A percentile compares a stretch with the other conserved stretches of the same genome.
These are phyloP conservation scores for Bubo bubo DNA, from an alignment of 2,113 vertebrate species.

Conservation along the genomic window DNA sequence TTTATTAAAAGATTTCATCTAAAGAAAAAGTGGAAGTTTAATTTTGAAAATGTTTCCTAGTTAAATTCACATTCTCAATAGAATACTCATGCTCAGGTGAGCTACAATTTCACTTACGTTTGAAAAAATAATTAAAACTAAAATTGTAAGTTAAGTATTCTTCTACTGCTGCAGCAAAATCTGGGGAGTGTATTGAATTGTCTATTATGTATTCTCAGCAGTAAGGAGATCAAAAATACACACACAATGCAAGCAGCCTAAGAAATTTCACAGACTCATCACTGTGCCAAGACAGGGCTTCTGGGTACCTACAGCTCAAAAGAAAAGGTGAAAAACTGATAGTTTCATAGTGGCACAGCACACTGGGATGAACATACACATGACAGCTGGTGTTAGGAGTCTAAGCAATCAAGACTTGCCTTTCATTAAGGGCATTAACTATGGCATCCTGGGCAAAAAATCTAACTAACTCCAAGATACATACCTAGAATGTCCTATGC, in stretches of 20 bases:
- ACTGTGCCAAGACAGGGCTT: neutral
- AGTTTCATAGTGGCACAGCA: neutral
- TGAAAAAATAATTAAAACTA: neutral
- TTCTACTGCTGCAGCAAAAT: neutral
- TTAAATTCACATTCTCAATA: neutral
- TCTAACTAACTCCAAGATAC: neutral
- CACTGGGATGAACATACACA: neutral
- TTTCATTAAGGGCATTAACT: neutral
- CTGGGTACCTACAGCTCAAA: neutral
- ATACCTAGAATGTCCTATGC: neutral
- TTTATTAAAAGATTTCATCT: neutral
- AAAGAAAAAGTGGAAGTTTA: neutral
- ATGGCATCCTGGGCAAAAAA: neutral
- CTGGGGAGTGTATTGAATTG: neutral
- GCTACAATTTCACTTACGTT: neutral
- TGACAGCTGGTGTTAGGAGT: neutral
- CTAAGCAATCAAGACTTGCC: neutral
- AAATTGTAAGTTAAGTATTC: neutral
- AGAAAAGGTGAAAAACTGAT: neutral
- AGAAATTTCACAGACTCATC: neutral
- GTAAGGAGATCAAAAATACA: neutral
- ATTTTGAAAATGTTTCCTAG: neutral
- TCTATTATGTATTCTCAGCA: neutral
- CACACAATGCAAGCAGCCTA: neutral
- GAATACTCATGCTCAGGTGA: neutral